Evolutionary conservation across 2,888 invertebrate species (phyloP).

Genomic region (Girardia tigrina): DNA sequence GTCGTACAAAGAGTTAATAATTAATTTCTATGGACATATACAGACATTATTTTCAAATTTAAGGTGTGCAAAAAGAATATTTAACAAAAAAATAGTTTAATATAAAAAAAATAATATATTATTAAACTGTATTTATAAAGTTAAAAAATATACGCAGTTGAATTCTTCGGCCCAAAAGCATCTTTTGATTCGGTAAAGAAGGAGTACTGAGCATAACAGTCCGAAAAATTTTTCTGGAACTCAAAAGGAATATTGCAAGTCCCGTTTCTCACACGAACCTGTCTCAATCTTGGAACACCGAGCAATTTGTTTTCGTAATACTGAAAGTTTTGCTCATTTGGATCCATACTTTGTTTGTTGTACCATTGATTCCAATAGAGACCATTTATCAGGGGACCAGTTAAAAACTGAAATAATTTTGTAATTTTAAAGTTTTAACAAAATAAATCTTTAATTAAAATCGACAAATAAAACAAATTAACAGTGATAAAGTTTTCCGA

Average conservation of each 20-base stretch:
- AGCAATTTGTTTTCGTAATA: constrained; percentile 56
- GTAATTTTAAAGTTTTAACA: no score
- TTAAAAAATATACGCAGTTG: no score
- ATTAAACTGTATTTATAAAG: no score
- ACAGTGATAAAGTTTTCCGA: no score
- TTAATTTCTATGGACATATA: no score
- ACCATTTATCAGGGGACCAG: constrained; percentile 53
- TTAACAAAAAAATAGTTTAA: no score
- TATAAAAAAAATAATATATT: no score
- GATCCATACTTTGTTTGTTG: constrained; percentile 41
- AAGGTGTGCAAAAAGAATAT: no score
- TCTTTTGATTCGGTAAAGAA: constrained; percentile 53
- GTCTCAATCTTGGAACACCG: constrained; percentile 56
- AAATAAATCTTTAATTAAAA: no score
- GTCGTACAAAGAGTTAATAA: no score
- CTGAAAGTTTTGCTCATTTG: constrained; percentile 50
- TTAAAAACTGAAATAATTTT: constrained; percentile 51
- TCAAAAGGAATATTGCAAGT: constrained; percentile 42
- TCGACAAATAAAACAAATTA: no score
- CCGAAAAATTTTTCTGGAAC: constrained; percentile 56
- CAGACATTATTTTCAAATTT: no score
- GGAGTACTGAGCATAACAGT: constrained; percentile 58
- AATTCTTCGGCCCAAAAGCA: constrained; percentile 50
- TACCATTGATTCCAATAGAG: constrained; percentile 57
- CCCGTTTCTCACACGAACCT: constrained; percentile 42